A percentile compares a stretch with the other conserved stretches of the same genome.
Conservation (phyloP, 2,888 invertebrate species). For the Coelopa pilipes region DNA sequence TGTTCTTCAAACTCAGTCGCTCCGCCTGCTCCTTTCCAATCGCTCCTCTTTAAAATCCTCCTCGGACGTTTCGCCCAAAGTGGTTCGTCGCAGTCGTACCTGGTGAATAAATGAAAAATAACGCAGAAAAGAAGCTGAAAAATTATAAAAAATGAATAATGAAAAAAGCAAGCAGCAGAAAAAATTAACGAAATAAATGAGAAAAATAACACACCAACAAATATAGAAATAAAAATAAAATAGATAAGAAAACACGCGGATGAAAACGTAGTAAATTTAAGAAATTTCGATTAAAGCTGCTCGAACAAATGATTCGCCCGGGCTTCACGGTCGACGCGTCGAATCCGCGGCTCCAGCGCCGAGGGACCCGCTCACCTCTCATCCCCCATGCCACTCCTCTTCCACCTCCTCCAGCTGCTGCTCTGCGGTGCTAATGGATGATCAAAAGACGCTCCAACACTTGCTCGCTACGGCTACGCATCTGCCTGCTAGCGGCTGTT, state of each 20-base stretch:
- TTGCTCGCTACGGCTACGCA: too few species aligned
- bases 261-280: not conserved
- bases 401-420: not conserved
- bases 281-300: conserved; percentile 15
- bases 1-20: too few species aligned
- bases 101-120: not conserved
- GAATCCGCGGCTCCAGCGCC: not conserved
- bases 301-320: conserved; percentile 18
- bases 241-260: too few species aligned
- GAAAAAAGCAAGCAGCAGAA: not conserved
- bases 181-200: not conserved
- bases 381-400: too few species aligned
- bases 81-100: not conserved
- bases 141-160: not conserved
- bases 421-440: not conserved
- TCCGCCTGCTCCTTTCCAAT: too few species aligned
- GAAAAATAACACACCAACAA: too few species aligned
- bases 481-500: too few species aligned
- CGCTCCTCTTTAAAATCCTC: not conserved
- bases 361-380: too few species aligned
- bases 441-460: too few species aligned
- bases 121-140: not conserved
- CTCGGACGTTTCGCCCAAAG: not conserved
- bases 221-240: too few species aligned
- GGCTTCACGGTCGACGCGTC: not conserved